Conservation (phyloP, 2,113 vertebrate species). For the Orcinus orca region DNA sequence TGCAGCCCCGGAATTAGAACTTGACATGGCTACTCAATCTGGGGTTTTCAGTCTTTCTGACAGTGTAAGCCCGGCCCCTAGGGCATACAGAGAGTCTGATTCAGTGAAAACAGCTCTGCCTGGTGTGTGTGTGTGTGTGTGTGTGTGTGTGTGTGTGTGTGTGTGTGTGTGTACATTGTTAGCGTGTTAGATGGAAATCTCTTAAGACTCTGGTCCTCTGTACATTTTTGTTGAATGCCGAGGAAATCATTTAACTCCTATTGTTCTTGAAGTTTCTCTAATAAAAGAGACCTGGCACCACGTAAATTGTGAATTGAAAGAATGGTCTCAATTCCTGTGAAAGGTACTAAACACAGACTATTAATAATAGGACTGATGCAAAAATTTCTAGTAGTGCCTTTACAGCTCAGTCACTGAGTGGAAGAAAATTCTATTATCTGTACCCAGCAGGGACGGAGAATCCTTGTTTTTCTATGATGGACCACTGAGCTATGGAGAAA, state of each 20-base stretch:
- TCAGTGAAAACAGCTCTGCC: neutral
- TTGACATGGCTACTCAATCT: fast-evolving
- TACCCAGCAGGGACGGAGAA: neutral
- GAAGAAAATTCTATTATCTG: neutral
- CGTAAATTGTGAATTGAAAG: neutral
- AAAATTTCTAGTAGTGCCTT: neutral
- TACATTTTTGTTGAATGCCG: neutral
- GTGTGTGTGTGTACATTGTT: neutral
- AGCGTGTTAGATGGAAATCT: neutral
- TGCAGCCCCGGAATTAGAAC: neutral
- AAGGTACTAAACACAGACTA: neutral
- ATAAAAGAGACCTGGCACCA: neutral
- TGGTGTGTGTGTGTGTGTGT: neutral
- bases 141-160: no score
- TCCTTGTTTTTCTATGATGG: neutral
- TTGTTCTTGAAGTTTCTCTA: neutral
- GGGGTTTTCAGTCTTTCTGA: neutral
- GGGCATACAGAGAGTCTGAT: neutral
- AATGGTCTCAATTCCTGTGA: neutral
- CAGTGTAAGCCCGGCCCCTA: fast-evolving
- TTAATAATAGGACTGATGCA: neutral
- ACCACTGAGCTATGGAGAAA: neutral
- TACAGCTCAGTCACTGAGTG: neutral
- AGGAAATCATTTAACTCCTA: neutral
- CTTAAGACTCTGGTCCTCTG: neutral